Base-by-base conservation (phyloP, 2,113 vertebrate species). In the Syngnathus scovelli region DNA sequence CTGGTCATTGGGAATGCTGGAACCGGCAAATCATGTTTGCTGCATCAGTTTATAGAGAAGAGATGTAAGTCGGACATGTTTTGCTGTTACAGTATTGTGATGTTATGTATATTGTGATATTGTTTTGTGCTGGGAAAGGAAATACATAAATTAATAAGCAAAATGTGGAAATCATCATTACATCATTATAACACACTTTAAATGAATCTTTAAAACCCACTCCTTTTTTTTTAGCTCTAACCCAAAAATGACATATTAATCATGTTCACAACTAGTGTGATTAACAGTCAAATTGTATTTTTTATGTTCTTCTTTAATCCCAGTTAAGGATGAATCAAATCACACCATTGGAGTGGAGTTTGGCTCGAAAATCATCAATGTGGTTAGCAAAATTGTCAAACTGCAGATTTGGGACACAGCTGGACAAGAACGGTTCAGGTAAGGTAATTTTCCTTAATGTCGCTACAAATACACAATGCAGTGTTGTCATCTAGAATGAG, bases 381-480 rank as follows among this genome's bases (percentile, higher is more conserved):
- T 95, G 60, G 94, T 94, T 46, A 95, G 93, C 76, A 96, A 96
- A 87, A 95, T 89, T 58, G 94, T 96, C 80, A 97, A 97, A 79
- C 92, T 97, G 48, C 95, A 97, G 84, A 96, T 97, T 75, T 97
- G 95, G 95, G 95, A 96, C 77, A 96, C 95, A 6, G 95, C 95
- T 0, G 95, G 95, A 77, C 95, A 96, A 83, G 95, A 96, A 67
- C 85, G 95, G 16, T 96, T 97, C 87, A 93, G 95, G 95, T 97
- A 85, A 33, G 46, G 3, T 33, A 18, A 39, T 48, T 48, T 27
- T 55, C 19, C 36, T 12, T n/a, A 4, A 38, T 38, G 10, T 38
- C 19, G 7, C 36, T 55, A 62, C 11, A 64, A 37, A 58, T 48
- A 0, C 51, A 21, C 9, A 33, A 13, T 15, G 21, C 7, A 21